phyloP scores from a whole-genome alignment of 2,113 vertebrate species.

The Aphyosemion australe region DNA sequence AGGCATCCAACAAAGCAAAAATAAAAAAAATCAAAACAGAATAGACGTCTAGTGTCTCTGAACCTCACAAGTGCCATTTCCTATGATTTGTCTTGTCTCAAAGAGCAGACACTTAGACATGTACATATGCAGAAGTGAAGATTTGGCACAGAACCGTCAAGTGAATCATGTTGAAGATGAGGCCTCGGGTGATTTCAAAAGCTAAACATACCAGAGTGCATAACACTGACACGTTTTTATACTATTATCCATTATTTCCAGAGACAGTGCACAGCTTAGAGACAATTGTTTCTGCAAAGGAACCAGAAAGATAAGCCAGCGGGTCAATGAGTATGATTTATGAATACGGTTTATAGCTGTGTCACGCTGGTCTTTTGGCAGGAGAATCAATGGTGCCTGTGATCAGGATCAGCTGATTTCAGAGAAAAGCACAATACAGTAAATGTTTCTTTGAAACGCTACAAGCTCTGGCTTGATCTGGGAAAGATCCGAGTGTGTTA shows the following conservation, averaged over 20 bases:
- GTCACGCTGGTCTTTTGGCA: constrained; percentile 40
- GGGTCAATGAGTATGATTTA: constrained; percentile 22
- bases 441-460: constrained; percentile 18
- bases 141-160: constrained; percentile 52
- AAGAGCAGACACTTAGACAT: constrained; percentile 18
- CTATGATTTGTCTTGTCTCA: constrained; percentile 53
- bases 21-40: constrained; percentile 19
- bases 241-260: constrained; percentile 37
- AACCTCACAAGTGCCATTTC: constrained; percentile 38
- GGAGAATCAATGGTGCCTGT: constrained; percentile 41
- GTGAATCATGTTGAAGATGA: constrained; percentile 43
- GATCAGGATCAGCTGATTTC: constrained; percentile 53
- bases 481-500: not conserved
- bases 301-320: constrained; percentile 10
- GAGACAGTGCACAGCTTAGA: constrained; percentile 23
- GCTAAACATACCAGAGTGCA: constrained; percentile 45
- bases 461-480: constrained; percentile 24
- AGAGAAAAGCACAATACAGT: constrained; percentile 28
- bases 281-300: constrained; percentile 25
- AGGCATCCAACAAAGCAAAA: constrained; percentile 24
- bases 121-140: constrained; percentile 32
- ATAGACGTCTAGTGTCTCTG: constrained; percentile 2
- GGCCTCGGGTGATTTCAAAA: constrained; percentile 45
- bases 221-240: constrained; percentile 38
- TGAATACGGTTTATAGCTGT: constrained; percentile 40